Base-by-base conservation (phyloP, 2,797 vertebrate genomes). In the Pyrocephalus nanus region DNA sequence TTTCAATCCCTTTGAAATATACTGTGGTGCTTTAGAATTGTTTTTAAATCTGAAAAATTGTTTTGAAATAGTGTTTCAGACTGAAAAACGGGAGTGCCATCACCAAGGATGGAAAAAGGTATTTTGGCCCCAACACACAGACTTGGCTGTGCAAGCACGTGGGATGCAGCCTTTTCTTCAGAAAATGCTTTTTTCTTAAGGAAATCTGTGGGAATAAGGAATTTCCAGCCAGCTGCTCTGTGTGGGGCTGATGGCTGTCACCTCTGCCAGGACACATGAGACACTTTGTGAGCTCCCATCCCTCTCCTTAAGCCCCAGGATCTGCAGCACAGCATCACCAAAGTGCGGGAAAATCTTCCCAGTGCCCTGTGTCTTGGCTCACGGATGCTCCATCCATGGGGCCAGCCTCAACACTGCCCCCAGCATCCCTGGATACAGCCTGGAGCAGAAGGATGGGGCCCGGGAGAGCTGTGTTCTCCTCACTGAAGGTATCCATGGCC, bases 1-100 rank as follows among this genome's bases (percentile, higher is more conserved):
- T 96, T 96, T 96, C 80, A 95, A 96, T 96, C 67, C 71, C 88
- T 95, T 95, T 94, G 92, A 95, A 96, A 96, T 92, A 93, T 32
- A 95, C 32, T 96, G 90, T 67, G 53, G 88, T 84, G 57, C 74
- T 93, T 93, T 76, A 95, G 80, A 95, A 91, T 76, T 51, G 66
- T 80, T 95, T 92, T 91, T 71, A 88, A 88, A 95, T 91, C 62
- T 58, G 42, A 87, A 91, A 81, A 53, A 67, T 70, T 82, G 78
- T 76, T 96, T 91, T 90, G 80, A 94, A 95, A 74, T 55, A 76
- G 50, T 36, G 22, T 75, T 93, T 81, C 48, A 84, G 74, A 50
- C 75, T 77, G 85, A 80, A 74, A 92, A 93, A 69, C 2, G 0
- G 82, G 75, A 76, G 54, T 26, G 2, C 77, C 83, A 78, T 72